phyloP scores from a whole-genome alignment of 2,797 vertebrate genomes.

The Petrocephalus schoutedeni region DNA sequence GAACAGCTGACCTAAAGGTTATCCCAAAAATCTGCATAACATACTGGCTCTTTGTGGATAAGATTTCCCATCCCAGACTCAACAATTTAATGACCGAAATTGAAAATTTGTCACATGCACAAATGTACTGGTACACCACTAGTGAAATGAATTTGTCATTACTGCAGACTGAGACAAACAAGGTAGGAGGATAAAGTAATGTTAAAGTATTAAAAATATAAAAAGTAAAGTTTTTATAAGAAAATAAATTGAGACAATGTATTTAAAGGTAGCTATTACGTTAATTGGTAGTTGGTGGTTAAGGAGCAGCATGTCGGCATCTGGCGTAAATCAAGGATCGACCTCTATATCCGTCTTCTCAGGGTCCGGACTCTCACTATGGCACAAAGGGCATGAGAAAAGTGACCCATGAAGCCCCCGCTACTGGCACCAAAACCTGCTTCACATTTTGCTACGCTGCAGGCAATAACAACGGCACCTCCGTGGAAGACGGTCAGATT shows the following conservation, averaged over 20 bases:
- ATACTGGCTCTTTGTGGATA: neutral
- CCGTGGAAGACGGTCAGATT: constrained; percentile 95
- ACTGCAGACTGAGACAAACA: neutral
- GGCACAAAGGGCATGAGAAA: constrained; percentile 97
- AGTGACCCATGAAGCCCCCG: constrained; percentile 80
- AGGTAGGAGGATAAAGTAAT: neutral
- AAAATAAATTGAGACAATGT: neutral
- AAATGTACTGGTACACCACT: neutral
- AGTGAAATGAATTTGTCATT: neutral
- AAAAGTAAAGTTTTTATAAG: neutral
- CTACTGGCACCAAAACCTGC: constrained; percentile 86
- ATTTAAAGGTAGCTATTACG: neutral
- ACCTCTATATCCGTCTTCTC: neutral
- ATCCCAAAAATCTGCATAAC: neutral
- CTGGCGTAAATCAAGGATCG: neutral
- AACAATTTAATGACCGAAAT: neutral
- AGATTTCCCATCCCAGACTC: neutral
- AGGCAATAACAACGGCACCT: constrained; percentile 96
- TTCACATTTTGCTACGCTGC: constrained; percentile 96
- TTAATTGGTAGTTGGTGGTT: neutral
- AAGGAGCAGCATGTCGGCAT: neutral
- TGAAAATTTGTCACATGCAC: neutral
- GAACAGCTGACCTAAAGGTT: neutral
- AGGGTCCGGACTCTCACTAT: constrained; percentile 97
- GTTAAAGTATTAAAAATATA: neutral